Percentiles rank a stretch among this genome's conserved stretches.
Conservation (phyloP, 2,888 invertebrate genomes). For the Oxytorus armatus region DNA sequence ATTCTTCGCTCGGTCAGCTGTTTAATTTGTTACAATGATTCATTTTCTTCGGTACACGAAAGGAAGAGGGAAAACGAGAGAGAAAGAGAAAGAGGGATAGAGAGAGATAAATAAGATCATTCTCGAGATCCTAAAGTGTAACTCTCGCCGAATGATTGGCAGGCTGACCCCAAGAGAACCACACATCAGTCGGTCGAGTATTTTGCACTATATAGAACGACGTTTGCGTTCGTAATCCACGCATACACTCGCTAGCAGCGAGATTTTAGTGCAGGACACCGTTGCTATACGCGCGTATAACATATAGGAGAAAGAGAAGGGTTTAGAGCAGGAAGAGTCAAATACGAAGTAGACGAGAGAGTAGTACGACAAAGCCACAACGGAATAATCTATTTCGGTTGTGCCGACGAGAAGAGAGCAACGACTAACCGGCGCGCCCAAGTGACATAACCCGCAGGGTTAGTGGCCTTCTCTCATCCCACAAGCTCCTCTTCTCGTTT, state of each 20-base stretch:
- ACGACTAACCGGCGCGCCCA: conserved; percentile 70
- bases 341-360: conserved; percentile 56
- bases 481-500: conserved; percentile 34
- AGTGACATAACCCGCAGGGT: conserved; percentile 80
- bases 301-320: conserved; percentile 7
- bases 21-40: conserved; percentile 34
- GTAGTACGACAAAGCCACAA: conserved; percentile 63
- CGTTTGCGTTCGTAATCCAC: conserved; percentile 15
- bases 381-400: conserved; percentile 77
- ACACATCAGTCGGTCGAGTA: conserved; percentile 45
- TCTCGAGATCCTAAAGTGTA: conserved; percentile 54
- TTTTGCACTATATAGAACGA: conserved; percentile 29
- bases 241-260: background rate
- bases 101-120: conserved; percentile 4
- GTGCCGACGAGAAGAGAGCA: conserved; percentile 70
- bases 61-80: background rate
- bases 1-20: conserved; percentile 4
- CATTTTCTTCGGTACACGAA: conserved; percentile 25
- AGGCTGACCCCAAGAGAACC: conserved; percentile 62
- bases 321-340: conserved; percentile 34
- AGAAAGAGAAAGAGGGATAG: background rate
- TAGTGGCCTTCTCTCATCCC: conserved; percentile 76
- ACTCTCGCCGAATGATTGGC: conserved; percentile 53
- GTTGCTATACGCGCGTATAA: conserved; percentile 9
- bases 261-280: background rate